Evolutionary conservation across 2,797 vertebrate genomes (phyloP), one percentile per base, ranked within the genome.

Genomic region (Psittacula echo): DNA sequence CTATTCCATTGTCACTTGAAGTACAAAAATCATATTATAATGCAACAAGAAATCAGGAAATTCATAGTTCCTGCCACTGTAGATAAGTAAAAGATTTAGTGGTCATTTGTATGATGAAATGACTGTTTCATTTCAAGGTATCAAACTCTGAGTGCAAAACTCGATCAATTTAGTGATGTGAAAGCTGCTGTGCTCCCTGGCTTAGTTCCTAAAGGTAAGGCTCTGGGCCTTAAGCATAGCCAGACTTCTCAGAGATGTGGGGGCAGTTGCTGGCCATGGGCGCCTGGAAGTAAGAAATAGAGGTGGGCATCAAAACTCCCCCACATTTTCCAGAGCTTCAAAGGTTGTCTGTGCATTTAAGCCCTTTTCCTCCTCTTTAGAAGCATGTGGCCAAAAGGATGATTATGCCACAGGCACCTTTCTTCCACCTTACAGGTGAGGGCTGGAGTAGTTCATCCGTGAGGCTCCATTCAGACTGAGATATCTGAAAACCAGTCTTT

Each of bases 161-260:
- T 26, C 27, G 39, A 53, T 72, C 4, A 1, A 3, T 30, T 29
- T 22, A 82, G 29, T 22, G 17, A 2, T 1, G 26, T 24, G 5
- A 34, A 70, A 73, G 15, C 29, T 34, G 32, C 22, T 73, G 29
- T 24, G 37, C 50, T 65, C 37, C 39, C 18, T 5, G 4, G 4
- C 56, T 41, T 64, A 16, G 13, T 51, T 87, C 27, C n/a, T 65
- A 47, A 13, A 78, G 15, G 26, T 65, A 41, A 68, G 30, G 14
- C 70, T 61, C 24, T 44, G 53, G 10, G 17, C 5, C 32, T 6
- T 22, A 47, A 42, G n/a, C 16, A 10, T n/a, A 75, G 29, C 4
- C 42, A 54, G 67, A 7, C 20, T 56, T 72, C 83, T 68, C 1
- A 0, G 13, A 61, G 42, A 50, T 82, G 20, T 0, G 0, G 7